Percentiles rank a stretch among this genome's conserved stretches.
Evolutionary conservation across 1,140 invertebrate species (phyloP).

Genomic region (Drosophila takahashii): DNA sequence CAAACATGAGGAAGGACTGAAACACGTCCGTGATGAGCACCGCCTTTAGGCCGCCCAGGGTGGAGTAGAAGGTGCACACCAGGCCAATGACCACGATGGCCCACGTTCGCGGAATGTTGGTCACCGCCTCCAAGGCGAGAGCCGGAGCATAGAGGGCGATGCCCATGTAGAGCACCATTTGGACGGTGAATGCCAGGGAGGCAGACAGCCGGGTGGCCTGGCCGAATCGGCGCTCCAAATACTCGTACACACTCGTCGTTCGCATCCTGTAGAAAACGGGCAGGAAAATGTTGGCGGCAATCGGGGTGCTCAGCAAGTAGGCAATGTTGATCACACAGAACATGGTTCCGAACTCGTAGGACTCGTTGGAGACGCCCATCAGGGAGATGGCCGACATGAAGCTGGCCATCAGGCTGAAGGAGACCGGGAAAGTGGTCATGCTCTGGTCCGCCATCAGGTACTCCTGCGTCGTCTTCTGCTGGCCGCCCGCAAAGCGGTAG

Average conservation of each 20-base stretch:
- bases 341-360: conserved; percentile 89
- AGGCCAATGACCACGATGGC: conserved; percentile 92
- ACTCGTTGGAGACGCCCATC: conserved; percentile 93
- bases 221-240: conserved; percentile 94
- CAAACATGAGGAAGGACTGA: conserved; percentile 92
- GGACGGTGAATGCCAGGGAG: conserved; percentile 91
- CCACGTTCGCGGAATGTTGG: conserved; percentile 89
- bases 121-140: conserved; percentile 94
- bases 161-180: conserved; percentile 96
- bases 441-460: conserved; percentile 80
- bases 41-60: conserved; percentile 95
- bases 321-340: conserved; percentile 93
- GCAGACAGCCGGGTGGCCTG: conserved; percentile 88
- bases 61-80: conserved; percentile 94
- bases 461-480: conserved; percentile 91
- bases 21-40: conserved; percentile 95
- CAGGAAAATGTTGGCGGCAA: conserved; percentile 92
- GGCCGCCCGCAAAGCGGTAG: conserved; percentile 94
- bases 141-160: conserved; percentile 97
- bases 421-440: conserved; percentile 90
- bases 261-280: conserved; percentile 95
- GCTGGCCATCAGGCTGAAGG: conserved; percentile 95
- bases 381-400: conserved; percentile 98
- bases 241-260: conserved; percentile 95
- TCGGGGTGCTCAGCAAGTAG: conserved; percentile 93